Conservation (phyloP, 2,797 vertebrate genomes). For the Argentina silus region DNA sequence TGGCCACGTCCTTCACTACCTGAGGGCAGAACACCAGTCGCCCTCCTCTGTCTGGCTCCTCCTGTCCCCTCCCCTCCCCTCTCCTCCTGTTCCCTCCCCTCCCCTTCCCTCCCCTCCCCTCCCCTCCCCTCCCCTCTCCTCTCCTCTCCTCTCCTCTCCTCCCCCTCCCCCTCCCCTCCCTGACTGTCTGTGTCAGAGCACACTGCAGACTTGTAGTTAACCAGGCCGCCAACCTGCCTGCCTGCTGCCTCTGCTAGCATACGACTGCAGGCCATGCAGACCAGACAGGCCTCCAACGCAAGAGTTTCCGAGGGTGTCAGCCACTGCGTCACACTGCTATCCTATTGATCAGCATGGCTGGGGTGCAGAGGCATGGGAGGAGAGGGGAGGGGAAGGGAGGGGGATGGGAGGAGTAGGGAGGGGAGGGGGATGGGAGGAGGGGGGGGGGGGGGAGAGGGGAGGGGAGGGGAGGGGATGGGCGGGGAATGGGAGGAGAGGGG, state of each 20-base stretch:
- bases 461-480: too few relatives aligned
- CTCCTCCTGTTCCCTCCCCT: too few relatives aligned
- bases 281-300: neutral
- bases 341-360: neutral
- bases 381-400: too few relatives aligned
- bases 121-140: too few relatives aligned
- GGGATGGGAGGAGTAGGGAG: too few relatives aligned
- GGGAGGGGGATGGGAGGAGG: too few relatives aligned
- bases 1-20: neutral
- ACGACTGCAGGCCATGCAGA: neutral
- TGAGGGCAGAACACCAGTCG: neutral
- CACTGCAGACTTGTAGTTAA: neutral
- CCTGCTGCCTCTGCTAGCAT: neutral
- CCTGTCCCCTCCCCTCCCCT: neutral
- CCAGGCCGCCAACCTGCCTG: neutral
- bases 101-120: too few relatives aligned
- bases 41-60: neutral
- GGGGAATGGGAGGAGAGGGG: too few relatives aligned
- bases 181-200: neutral
- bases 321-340: constrained; percentile 2
- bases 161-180: neutral
- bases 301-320: neutral
- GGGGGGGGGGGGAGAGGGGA: too few relatives aligned
- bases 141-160: neutral
- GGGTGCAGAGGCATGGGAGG: too few relatives aligned